Evolutionary conservation across 2,113 vertebrate species (phyloP).

Genomic region (Grallaria varia): DNA sequence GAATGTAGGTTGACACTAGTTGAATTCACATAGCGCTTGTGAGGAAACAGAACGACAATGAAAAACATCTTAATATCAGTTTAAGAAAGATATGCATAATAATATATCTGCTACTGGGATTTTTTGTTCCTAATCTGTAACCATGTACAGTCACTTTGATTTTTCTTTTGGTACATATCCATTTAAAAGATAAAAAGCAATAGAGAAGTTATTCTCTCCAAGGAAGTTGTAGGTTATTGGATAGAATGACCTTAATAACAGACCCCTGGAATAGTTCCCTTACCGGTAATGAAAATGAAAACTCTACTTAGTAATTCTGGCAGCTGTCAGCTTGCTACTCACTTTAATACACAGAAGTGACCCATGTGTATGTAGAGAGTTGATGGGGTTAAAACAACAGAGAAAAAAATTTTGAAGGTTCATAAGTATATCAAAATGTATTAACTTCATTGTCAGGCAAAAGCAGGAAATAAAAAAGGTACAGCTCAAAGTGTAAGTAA

Average conservation of each 20-base stretch:
- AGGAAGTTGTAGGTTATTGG: constrained; percentile 32
- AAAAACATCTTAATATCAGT: not conserved
- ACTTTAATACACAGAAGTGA: constrained; percentile 22
- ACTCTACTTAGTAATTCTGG: constrained; percentile 36
- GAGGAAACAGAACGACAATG: not conserved
- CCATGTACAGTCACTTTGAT: not conserved
- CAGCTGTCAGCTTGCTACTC: constrained; percentile 47
- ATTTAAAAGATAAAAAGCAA: constrained; percentile 28
- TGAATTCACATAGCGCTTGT: not conserved
- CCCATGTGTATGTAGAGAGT: not conserved
- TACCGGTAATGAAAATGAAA: constrained; percentile 49
- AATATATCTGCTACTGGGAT: not conserved
- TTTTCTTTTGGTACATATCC: not conserved
- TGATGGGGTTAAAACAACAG: not conserved
- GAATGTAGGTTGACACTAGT: not conserved
- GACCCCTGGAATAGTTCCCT: constrained; percentile 15
- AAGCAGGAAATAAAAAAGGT: not conserved
- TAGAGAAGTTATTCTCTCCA: not conserved
- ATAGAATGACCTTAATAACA: constrained; percentile 52
- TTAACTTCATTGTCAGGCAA: not conserved
- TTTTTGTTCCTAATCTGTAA: not conserved
- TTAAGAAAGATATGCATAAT: not conserved
- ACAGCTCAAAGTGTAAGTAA: not conserved
- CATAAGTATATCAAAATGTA: not conserved
- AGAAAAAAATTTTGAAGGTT: not conserved